Evolutionary conservation across 2,797 vertebrate species (phyloP).

Genomic region (Cottoperca gobio): DNA sequence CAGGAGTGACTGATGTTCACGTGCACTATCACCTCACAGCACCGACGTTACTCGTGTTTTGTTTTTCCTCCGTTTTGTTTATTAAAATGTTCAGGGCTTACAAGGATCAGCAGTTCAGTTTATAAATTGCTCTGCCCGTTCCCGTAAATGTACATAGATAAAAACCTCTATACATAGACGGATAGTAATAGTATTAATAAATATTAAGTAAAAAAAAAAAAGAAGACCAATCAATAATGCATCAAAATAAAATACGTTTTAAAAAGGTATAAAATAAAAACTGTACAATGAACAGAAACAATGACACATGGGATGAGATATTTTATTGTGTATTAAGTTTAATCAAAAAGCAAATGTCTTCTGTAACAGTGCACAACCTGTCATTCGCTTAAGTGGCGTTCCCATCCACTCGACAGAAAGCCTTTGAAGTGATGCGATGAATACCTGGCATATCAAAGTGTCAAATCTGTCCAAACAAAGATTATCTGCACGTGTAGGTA

Average conservation of each 20-base stretch:
- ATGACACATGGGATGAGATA: neutral
- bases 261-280: too few species aligned
- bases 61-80: too few species aligned
- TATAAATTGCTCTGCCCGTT: too few species aligned
- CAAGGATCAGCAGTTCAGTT: too few species aligned
- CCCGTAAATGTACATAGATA: too few species aligned
- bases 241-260: too few species aligned
- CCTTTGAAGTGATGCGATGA: slow-evolving; percentile 25
- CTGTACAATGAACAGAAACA: too few species aligned
- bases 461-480: slow-evolving; percentile 31
- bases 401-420: neutral
- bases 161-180: too few species aligned
- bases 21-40: fast-evolving
- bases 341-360: neutral
- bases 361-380: neutral
- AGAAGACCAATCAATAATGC: too few species aligned
- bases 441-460: slow-evolving; percentile 29
- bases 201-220: too few species aligned
- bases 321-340: neutral
- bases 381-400: neutral
- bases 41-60: neutral
- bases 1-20: neutral
- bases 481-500: slow-evolving; percentile 19
- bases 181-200: too few species aligned
- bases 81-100: too few species aligned